Percentiles rank a stretch among this genome's conserved stretches.
Conservation (phyloP, 2,888 invertebrate genomes). For the Cheilosia variabilis region DNA sequence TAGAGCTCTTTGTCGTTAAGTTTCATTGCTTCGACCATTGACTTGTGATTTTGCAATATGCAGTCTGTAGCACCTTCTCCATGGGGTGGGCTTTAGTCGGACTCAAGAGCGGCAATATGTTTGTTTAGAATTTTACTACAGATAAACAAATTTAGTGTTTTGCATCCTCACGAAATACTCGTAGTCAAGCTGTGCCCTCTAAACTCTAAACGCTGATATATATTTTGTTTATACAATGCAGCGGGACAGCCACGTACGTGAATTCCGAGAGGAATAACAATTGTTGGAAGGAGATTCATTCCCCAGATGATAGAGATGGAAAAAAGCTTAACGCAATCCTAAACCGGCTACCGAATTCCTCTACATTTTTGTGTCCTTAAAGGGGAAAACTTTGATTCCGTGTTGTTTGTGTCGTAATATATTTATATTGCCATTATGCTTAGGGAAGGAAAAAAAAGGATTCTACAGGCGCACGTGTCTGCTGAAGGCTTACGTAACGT, state of each 20-base stretch:
- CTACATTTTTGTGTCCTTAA: conserved; percentile 40
- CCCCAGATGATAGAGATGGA: conserved; percentile 55
- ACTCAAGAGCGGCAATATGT: conserved; percentile 50
- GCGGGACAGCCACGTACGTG: conserved; percentile 58
- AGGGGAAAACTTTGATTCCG: conserved; percentile 56
- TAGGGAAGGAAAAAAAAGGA: conserved; percentile 19
- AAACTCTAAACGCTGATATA: conserved; percentile 29
- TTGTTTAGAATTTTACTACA: conserved; percentile 62
- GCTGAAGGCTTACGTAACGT: conserved; percentile 30
- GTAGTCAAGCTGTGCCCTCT: conserved; percentile 52
- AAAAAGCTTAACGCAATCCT: conserved; percentile 51
- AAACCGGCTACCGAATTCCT: conserved; percentile 30
- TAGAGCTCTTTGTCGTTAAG: conserved; percentile 70
- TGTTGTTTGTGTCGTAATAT: conserved; percentile 40
- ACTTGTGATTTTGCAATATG: conserved; percentile 68
- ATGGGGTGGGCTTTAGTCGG: conserved; percentile 27
- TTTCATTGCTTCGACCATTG: conserved; percentile 74
- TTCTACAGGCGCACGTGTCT: conserved; percentile 53
- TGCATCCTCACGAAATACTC: conserved; percentile 37
- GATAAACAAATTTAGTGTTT: conserved; percentile 71
- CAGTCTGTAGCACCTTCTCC: conserved; percentile 44
- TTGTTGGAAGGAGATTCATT: conserved; percentile 16
- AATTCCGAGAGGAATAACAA: conserved; percentile 58
- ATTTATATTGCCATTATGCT: conserved; percentile 31
- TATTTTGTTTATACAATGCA: conserved; percentile 59